Evolutionary conservation across 2,113 vertebrate genomes (phyloP).

Genomic region (Lonchura striata): DNA sequence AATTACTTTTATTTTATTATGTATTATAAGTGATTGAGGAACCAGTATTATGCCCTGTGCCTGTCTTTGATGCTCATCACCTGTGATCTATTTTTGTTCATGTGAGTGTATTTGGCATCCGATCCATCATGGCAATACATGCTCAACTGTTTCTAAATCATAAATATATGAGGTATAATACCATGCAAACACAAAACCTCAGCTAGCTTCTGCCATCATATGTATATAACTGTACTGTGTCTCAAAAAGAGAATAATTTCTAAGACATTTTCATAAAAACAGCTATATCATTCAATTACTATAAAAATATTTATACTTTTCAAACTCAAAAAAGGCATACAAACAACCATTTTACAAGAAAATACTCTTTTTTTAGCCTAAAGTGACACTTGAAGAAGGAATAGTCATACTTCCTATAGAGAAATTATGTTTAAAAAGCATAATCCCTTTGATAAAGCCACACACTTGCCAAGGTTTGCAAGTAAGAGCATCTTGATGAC

Average conservation of each 20-base stretch:
- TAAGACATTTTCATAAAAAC: background rate
- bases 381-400: background rate
- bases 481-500: background rate
- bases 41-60: background rate
- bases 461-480: background rate
- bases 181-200: background rate
- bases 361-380: background rate
- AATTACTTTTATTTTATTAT: background rate
- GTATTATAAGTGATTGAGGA: background rate
- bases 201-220: background rate
- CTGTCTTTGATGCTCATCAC: background rate
- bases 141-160: background rate
- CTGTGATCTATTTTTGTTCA: background rate
- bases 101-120: background rate
- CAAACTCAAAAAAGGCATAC: background rate
- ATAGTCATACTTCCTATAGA: background rate
- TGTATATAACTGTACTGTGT: background rate
- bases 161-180: background rate
- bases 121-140: background rate
- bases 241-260: background rate
- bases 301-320: background rate
- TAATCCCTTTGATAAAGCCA: background rate
- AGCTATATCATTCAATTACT: rapidly evolving
- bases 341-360: background rate
- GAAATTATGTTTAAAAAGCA: background rate